Base-by-base conservation (phyloP, 2,888 invertebrate genomes). In the Brassicogethes aeneus region DNA sequence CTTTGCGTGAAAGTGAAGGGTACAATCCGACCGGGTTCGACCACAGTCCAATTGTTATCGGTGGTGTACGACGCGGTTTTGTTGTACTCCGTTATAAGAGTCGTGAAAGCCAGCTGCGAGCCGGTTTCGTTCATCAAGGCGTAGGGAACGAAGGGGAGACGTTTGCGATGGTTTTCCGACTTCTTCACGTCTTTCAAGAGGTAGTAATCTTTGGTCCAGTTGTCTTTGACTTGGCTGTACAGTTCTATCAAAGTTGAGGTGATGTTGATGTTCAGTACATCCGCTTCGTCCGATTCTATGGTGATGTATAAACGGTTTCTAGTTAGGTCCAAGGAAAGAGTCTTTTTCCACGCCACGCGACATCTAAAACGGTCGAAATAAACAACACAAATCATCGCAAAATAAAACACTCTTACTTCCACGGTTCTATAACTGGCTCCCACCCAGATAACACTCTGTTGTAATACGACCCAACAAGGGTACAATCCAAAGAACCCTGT, bases 371-470 rank as follows among this genome's bases (percentile, higher is more conserved):
- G n/a, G n/a, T n/a, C n/a, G n/a, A n/a, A n/a, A n/a, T n/a, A n/a
- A n/a, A n/a, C n/a, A n/a, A n/a, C n/a, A n/a, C n/a, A n/a, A n/a
- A n/a, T n/a, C n/a, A n/a, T n/a, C n/a, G n/a, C n/a, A n/a, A n/a
- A n/a, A n/a, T n/a, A n/a, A n/a, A n/a, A n/a, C n/a, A n/a, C n/a
- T 54, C 57, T 55, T 55, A 64, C 79, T 76, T 77, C 92, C 94
- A 95, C 0, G 88, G 84, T 64, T 99, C 97, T 1, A 96, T 68
- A 43, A 95, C 80, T 0, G 99, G 96, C 63, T 99, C 97, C 97
- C 97, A 99, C 0, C 95, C 97, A 37, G 94, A 95, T 15, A 97
- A 71, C 16, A 82, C 80, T 15, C 96, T 75, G 70, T 97, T 99
- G 69, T 95, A 99, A 68, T 95, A 99, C 70, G 96, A 92, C 3